Evolutionary conservation across 2,888 invertebrate species (phyloP).

Genomic region (Ectropis crepuscularia): DNA sequence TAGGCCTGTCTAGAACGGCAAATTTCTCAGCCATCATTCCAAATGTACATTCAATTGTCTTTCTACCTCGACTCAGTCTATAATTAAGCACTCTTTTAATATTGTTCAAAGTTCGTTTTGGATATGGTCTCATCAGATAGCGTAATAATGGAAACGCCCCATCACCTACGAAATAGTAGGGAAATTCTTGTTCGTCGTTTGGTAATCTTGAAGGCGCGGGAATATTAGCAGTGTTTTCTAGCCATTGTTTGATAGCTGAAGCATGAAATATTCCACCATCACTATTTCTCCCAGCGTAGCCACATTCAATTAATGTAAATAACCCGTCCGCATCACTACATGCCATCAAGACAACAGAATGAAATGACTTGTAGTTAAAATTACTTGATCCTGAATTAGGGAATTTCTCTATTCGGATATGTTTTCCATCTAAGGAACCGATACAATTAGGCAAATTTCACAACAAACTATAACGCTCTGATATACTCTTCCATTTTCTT

Average conservation of each 20-base stretch:
- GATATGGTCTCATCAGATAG: slow-evolving; percentile 21
- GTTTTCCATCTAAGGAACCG: slow-evolving; percentile 36
- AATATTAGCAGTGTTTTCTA: slow-evolving; percentile 23
- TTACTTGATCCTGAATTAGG: slow-evolving; percentile 8
- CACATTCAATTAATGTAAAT: slow-evolving; percentile 29
- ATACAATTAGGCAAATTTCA: slow-evolving; percentile 39
- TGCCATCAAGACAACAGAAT: slow-evolving; percentile 21
- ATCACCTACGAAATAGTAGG: slow-evolving; percentile 19
- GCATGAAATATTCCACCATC: slow-evolving; percentile 23
- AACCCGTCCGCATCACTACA: slow-evolving; percentile 33
- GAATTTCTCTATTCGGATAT: slow-evolving; percentile 19
- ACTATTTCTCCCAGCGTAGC: slow-evolving; percentile 25
- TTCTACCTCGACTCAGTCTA: slow-evolving; percentile 18
- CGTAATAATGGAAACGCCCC: slow-evolving; percentile 12
- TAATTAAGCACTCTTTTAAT: slow-evolving; percentile 20
- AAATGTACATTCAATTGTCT: slow-evolving; percentile 25
- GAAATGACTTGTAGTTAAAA: slow-evolving; percentile 14
- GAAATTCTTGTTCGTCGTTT: slow-evolving; percentile 20
- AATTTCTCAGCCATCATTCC: slow-evolving; percentile 26
- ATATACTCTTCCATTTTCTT: slow-evolving; percentile 35
- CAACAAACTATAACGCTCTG: slow-evolving; percentile 26
- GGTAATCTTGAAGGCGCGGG: slow-evolving; percentile 19
- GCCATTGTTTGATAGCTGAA: slow-evolving; percentile 19
- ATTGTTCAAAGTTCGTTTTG: slow-evolving; percentile 10
- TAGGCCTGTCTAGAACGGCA: slow-evolving; percentile 1